phyloP scores from a whole-genome alignment of 30 jellyfish, hydroid and myxozoan genomes.

The Turritopsis rubra region DNA sequence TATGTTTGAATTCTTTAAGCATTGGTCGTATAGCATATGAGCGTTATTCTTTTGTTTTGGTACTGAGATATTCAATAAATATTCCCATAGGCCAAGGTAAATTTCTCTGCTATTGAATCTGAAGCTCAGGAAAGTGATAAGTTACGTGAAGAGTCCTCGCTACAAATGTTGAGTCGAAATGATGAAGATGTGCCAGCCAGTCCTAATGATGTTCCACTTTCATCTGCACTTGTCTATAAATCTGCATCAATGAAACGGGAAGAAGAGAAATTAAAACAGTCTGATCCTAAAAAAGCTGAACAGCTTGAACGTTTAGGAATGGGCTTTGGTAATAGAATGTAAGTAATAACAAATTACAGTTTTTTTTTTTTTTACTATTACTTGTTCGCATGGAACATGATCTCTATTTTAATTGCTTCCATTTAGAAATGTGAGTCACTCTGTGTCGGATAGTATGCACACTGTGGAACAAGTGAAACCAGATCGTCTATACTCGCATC shows the following conservation, averaged over 20 bases:
- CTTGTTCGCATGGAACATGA: neutral
- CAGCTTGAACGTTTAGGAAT: slow-evolving; percentile 85
- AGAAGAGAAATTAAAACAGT: slow-evolving; percentile 51
- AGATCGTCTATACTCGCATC: slow-evolving; percentile 18
- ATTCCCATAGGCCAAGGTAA: slow-evolving; percentile 50
- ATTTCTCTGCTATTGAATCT: slow-evolving; percentile 78
- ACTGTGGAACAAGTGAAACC: slow-evolving; percentile 89
- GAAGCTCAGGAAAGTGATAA: slow-evolving; percentile 84
- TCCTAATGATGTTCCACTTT: slow-evolving; percentile 40
- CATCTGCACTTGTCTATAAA: slow-evolving; percentile 72
- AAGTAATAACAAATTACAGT: neutral
- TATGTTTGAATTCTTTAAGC: too few relatives aligned
- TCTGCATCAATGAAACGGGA: slow-evolving; percentile 53
- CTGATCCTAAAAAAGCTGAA: slow-evolving; percentile 75
- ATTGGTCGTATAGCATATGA: too few relatives aligned
- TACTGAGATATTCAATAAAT: neutral
- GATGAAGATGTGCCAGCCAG: slow-evolving; percentile 7
- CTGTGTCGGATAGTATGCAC: slow-evolving; percentile 86
- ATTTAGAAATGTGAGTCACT: slow-evolving; percentile 68
- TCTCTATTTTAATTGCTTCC: neutral
- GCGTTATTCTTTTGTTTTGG: neutral
- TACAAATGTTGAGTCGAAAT: neutral
- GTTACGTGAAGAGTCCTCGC: slow-evolving; percentile 47
- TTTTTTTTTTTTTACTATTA: neutral
- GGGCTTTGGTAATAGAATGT: slow-evolving; percentile 88